Conservation (phyloP, 2,797 vertebrate species). For the Morus bassanus region DNA sequence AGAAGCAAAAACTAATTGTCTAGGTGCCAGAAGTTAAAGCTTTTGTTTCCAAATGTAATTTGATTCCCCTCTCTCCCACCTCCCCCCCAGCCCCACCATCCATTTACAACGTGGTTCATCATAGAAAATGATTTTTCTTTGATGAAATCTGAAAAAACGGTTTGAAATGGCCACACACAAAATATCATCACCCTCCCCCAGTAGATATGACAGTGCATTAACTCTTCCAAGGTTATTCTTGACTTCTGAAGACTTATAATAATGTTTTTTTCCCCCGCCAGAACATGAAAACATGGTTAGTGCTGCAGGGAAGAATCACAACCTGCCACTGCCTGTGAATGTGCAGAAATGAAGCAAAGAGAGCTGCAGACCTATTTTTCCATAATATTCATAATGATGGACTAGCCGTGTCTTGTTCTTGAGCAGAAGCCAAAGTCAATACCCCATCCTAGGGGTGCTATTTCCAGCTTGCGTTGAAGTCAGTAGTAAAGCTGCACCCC, state of each 20-base stretch:
- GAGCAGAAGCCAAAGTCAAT: accelerated
- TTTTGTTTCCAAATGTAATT: constrained; percentile 65
- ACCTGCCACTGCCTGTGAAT: not conserved
- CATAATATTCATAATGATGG: not conserved
- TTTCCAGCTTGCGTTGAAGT: not conserved
- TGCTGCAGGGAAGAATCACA: not conserved
- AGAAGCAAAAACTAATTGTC: constrained; percentile 73
- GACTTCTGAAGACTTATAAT: not conserved
- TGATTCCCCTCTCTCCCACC: not conserved
- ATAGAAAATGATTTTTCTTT: not conserved
- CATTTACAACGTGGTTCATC: not conserved
- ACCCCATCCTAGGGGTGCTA: not conserved
- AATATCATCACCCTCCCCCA: not conserved
- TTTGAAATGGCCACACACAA: not conserved
- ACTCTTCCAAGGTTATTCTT: not conserved
- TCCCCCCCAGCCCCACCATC: not conserved
- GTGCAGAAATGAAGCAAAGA: not conserved
- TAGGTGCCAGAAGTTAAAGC: constrained; percentile 72
- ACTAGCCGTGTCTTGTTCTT: not conserved
- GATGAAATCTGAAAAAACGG: not conserved
- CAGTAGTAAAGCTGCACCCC: not conserved
- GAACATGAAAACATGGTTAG: not conserved
- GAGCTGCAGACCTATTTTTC: not conserved
- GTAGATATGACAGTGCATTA: not conserved
- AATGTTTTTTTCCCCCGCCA: not conserved